Evolutionary conservation across 2,797 vertebrate species (phyloP), one percentile per base, ranked within the genome.

Genomic region (Neomorphus geoffroyi): DNA sequence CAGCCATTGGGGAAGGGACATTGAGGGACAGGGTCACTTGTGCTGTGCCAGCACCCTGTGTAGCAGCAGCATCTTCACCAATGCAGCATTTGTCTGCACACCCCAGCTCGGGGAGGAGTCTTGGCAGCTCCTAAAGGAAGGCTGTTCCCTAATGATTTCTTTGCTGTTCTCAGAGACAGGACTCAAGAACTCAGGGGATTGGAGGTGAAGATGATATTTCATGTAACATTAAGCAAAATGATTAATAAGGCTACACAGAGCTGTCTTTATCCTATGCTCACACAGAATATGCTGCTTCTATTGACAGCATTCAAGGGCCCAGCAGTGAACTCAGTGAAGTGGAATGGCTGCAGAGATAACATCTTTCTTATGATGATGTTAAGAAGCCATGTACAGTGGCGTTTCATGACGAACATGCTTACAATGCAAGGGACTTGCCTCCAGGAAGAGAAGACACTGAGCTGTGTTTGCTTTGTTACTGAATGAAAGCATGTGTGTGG

Each of bases 51-150:
- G 46, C 70, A 80, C 9, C n/a, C 62, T 71, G 80, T 2, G 1
- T 79, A 39, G 41, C 60, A 60, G 26, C 48, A 71, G 24, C 64
- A 56, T 33, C 43, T 78, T 71, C 74, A 74, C 9, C 6, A 5
- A 19, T 0, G 1, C 58, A 60, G 54, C 15, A 13, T 56, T 67
- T 2, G 1, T 15, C 41, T 58, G 35, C 0, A 1, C 21, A 18
- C 6, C 18, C 43, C 43, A 64, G 19, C 60, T 73, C 0, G 0
- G 30, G 35, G 0, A 0, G 23, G 54, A 39, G n/a, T 26, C 45
- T 54, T 72, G 45, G 26, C 54, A 32, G 0, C 0, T 1, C 56
- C 19, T 53, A 11, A 26, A 61, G 67, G 23, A 11, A 84, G 4
- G 11, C 37, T 72, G 23, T 39, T 88, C n/a, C 33, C 41, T n/a